phyloP scores from a whole-genome alignment of 2,797 vertebrate species.

The Lerista edwardsae region DNA sequence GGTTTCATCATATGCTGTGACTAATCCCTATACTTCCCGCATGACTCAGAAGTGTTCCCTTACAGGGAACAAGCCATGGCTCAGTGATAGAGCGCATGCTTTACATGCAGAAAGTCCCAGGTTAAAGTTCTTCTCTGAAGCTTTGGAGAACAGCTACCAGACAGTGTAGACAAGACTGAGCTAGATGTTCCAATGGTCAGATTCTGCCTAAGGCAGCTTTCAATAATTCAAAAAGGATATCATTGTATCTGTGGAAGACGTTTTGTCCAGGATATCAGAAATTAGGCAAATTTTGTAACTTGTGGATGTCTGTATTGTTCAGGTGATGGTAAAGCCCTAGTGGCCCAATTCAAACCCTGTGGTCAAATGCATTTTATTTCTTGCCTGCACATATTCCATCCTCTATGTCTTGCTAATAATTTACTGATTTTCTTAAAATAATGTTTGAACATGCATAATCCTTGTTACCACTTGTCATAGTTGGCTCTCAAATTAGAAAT shows the following conservation, averaged over 20 bases:
- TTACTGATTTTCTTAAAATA: no score
- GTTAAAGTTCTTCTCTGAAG: no score
- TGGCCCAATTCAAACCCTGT: neutral
- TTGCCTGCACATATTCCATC: neutral
- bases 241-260: neutral
- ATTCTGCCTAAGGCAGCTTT: no score
- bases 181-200: no score
- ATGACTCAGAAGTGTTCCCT: neutral
- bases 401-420: neutral
- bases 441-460: no score
- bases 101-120: no score
- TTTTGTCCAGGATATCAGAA: neutral
- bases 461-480: no score
- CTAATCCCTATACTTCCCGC: neutral
- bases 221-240: no score
- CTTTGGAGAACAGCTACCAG: no score
- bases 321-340: neutral
- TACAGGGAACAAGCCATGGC: neutral
- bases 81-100: no score
- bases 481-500: neutral
- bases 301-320: neutral
- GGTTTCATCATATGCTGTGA: neutral
- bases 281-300: neutral
- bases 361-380: neutral
- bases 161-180: no score